A percentile compares a stretch with the other conserved stretches of the same genome.
phyloP scores from a whole-genome alignment of 2,888 invertebrate species.

The Drosophila austrosaltans region DNA sequence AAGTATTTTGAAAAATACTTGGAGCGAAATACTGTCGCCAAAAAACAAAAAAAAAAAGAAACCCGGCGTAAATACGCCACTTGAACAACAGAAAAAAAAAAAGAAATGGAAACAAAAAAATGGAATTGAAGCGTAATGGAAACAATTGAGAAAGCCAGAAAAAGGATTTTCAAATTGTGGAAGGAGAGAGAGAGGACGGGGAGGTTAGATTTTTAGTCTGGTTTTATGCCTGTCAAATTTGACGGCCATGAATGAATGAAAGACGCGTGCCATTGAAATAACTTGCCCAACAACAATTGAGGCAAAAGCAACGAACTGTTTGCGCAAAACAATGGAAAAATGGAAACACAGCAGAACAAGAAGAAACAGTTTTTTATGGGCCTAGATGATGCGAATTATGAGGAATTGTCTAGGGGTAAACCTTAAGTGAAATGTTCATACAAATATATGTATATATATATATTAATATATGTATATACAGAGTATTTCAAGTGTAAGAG shows the following conservation, averaged over 20 bases:
- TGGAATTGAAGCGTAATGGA: conserved; percentile 79
- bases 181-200: conserved; percentile 19
- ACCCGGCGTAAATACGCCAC: conserved; percentile 79
- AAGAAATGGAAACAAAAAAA: conserved; percentile 69
- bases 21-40: conserved; percentile 76
- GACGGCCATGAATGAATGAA: conserved; percentile 74
- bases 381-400: conserved; percentile 60
- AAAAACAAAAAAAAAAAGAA: conserved; percentile 42
- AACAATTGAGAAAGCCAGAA: conserved; percentile 80
- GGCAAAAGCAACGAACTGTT: conserved; percentile 27
- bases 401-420: conserved; percentile 41
- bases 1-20: conserved; percentile 39
- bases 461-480: no score
- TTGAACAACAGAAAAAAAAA: conserved; percentile 56
- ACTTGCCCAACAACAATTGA: conserved; percentile 14
- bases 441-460: conserved; percentile 21
- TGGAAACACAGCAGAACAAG: conserved; percentile 22
- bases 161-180: conserved; percentile 79
- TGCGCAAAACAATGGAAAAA: conserved; percentile 49
- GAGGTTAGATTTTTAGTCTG: conserved; percentile 39
- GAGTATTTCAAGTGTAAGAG: conserved; percentile 51
- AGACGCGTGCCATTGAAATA: conserved; percentile 67
- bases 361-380: conserved; percentile 26
- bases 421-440: conserved; percentile 29
- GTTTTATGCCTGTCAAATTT: conserved; percentile 75